Evolutionary conservation across 2,888 invertebrate species (phyloP).

Genomic region (Aproaerema taeniolella): DNA sequence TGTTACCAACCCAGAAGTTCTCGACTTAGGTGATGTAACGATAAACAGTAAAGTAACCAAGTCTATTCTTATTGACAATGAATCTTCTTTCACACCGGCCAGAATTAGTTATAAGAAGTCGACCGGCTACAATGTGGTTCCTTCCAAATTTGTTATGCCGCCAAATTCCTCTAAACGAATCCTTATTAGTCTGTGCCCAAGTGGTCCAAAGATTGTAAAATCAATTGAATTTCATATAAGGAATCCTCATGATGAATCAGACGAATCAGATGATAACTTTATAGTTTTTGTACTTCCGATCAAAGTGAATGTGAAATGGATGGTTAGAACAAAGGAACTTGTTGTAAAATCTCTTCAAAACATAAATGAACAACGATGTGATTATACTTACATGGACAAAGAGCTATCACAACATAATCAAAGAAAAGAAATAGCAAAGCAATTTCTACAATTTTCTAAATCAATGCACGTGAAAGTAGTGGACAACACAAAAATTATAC

Average conservation of each 20-base stretch:
- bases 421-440: conserved; percentile 31
- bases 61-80: conserved; percentile 59
- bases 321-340: conserved; percentile 3
- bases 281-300: conserved; percentile 36
- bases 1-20: conserved; percentile 55
- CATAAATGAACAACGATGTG: conserved; percentile 38
- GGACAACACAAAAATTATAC: background rate
- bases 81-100: conserved; percentile 51
- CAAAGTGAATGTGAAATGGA: background rate
- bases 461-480: conserved; percentile 10
- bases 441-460: conserved; percentile 40
- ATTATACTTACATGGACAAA: conserved; percentile 45
- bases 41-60: conserved; percentile 48
- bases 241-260: conserved; percentile 38
- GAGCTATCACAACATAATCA: conserved; percentile 31
- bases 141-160: conserved; percentile 45
- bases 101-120: conserved; percentile 53
- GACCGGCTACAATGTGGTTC: conserved; percentile 54
- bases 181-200: conserved; percentile 44
- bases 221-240: conserved; percentile 43
- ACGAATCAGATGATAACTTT: conserved; percentile 32
- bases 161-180: conserved; percentile 48
- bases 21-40: conserved; percentile 62
- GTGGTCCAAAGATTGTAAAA: conserved; percentile 38
- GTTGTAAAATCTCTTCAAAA: conserved; percentile 52